phyloP scores from a whole-genome alignment of 2,797 vertebrate species.

The Prunella strophiata region DNA sequence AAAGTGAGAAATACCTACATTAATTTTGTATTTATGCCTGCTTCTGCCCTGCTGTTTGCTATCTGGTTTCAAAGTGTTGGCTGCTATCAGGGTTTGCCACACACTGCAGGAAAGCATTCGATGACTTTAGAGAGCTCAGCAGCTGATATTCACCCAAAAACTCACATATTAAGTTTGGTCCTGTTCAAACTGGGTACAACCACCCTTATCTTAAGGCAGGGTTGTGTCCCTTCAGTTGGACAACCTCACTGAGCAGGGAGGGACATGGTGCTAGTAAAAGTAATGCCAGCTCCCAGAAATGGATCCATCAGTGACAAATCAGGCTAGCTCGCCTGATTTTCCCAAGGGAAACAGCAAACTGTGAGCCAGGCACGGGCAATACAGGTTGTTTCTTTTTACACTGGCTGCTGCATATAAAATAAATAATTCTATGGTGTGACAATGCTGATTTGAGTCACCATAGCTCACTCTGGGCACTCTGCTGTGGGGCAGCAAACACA shows the following conservation, averaged over 20 bases:
- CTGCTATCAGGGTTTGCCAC: background rate
- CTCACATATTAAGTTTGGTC: background rate
- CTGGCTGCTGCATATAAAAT: background rate
- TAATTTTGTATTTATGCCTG: constrained; percentile 36
- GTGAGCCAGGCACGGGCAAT: rapidly evolving
- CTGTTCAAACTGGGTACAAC: background rate
- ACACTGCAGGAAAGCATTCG: background rate
- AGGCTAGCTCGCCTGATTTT: background rate
- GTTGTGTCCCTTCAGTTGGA: background rate
- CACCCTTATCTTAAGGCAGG: background rate
- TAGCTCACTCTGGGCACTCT: background rate
- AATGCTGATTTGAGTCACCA: background rate
- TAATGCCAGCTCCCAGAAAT: background rate
- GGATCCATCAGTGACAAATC: background rate
- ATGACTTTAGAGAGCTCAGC: background rate
- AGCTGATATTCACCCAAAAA: rapidly evolving
- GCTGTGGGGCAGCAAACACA: background rate
- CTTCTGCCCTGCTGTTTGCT: constrained; percentile 22
- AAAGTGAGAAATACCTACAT: constrained; percentile 44
- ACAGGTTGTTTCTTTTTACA: background rate
- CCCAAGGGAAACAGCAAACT: background rate
- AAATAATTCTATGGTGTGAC: background rate
- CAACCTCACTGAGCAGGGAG: background rate
- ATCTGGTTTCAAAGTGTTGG: background rate
- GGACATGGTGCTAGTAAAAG: background rate